A percentile compares a stretch with the other conserved stretches of the same genome.
These are phyloP conservation scores for Tachycineta bicolor DNA, from an alignment of 2,113 vertebrate genomes.

Conservation along the genomic window DNA sequence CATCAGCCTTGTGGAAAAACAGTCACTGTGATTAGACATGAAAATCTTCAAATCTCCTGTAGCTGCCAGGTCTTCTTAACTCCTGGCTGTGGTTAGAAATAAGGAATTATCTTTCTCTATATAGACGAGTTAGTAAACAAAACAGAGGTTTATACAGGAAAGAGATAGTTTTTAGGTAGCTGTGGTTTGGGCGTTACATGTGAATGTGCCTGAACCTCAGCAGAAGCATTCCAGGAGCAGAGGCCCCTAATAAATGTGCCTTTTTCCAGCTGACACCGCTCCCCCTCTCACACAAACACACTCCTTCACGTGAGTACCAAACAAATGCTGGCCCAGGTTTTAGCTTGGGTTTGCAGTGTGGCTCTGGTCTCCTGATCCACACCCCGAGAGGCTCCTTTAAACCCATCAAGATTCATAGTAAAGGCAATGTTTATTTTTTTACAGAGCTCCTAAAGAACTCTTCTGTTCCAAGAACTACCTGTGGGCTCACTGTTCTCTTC, in stretches of 20 bases:
- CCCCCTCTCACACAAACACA: background rate
- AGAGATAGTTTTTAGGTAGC: background rate
- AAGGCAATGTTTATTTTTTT: background rate
- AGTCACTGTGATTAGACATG: slow-evolving; percentile 31
- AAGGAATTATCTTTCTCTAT: background rate
- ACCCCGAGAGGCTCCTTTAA: background rate
- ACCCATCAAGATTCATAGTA: background rate
- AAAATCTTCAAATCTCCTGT: background rate
- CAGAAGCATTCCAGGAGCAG: background rate
- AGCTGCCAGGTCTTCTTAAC: background rate
- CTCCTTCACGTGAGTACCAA: background rate
- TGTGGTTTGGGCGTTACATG: background rate
- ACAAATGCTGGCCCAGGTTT: background rate
- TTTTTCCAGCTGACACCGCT: background rate
- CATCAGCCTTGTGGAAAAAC: slow-evolving; percentile 6
- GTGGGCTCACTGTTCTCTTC: slow-evolving; percentile 5
- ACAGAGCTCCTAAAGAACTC: background rate
- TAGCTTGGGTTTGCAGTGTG: background rate
- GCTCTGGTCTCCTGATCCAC: background rate
- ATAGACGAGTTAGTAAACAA: background rate
- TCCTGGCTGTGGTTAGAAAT: background rate
- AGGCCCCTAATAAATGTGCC: rapidly evolving
- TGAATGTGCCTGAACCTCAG: background rate
- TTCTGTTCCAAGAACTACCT: background rate
- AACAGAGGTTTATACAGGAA: background rate